phyloP scores from a whole-genome alignment of 2,797 vertebrate genomes.

The Limnodromus scolopaceus region DNA sequence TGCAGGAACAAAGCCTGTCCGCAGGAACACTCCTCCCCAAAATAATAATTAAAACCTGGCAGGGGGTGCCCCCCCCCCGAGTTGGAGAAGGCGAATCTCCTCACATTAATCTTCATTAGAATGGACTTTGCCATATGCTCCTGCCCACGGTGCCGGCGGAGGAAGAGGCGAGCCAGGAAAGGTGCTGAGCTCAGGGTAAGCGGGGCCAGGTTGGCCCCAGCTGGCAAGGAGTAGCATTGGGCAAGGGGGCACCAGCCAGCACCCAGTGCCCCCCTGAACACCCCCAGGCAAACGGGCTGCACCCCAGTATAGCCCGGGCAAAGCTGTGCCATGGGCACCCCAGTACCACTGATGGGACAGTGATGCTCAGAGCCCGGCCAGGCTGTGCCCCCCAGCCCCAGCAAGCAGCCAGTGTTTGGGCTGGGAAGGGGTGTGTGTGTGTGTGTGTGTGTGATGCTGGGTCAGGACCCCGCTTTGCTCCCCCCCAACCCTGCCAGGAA shows the following conservation, averaged over 20 bases:
- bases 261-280: neutral
- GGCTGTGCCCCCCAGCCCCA: neutral
- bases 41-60: neutral
- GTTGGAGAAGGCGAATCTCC: neutral
- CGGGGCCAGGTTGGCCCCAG: neutral
- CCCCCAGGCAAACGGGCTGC: accelerated
- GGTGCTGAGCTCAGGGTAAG: constrained; percentile 44
- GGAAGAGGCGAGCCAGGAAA: constrained; percentile 31
- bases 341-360: accelerated
- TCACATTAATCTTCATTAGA: constrained; percentile 58
- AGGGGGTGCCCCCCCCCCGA: neutral
- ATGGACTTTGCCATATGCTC: constrained; percentile 9
- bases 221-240: accelerated
- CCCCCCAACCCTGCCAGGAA: neutral
- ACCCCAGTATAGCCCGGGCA: neutral
- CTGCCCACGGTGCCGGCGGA: neutral
- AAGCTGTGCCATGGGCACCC: accelerated
- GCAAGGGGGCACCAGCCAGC: neutral
- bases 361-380: accelerated
- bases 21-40: neutral
- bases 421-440: accelerated
- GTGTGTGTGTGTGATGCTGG: neutral
- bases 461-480: accelerated
- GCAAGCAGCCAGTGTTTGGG: neutral
- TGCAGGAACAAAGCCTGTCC: neutral